These are phyloP conservation scores for Eolophus roseicapilla DNA, from an alignment of 2,113 vertebrate species.

Conservation along the genomic window DNA sequence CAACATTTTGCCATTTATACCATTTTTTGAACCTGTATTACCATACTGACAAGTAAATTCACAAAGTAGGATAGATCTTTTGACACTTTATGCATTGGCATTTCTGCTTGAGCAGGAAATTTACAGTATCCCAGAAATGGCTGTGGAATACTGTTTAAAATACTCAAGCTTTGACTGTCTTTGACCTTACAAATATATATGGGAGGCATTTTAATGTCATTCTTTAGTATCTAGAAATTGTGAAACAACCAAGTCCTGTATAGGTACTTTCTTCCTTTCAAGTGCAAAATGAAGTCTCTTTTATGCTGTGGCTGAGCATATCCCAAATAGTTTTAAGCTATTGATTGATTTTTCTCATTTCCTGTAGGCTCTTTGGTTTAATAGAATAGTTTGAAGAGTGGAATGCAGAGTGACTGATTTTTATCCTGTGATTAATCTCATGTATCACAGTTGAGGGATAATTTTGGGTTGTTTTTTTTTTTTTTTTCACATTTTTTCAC, in stretches of 20 bases:
- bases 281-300: neutral
- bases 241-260: neutral
- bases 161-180: neutral
- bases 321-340: neutral
- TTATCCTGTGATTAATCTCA: slow-evolving; percentile 14
- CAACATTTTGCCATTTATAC: neutral
- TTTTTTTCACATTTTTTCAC: neutral
- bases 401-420: neutral
- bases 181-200: neutral
- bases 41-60: neutral
- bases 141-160: neutral
- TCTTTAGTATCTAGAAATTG: neutral
- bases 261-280: neutral
- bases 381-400: neutral
- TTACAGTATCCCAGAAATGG: neutral
- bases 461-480: neutral
- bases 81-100: neutral
- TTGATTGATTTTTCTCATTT: slow-evolving; percentile 18
- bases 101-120: neutral
- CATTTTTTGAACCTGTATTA: neutral
- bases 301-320: neutral
- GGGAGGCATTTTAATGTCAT: neutral
- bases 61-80: neutral
- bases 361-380: neutral
- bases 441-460: neutral